Percentiles rank a stretch among this genome's conserved stretches.
These are phyloP conservation scores for Sigmodon hispidus DNA, from an alignment of 2,113 vertebrate species.

Conservation along the genomic window DNA sequence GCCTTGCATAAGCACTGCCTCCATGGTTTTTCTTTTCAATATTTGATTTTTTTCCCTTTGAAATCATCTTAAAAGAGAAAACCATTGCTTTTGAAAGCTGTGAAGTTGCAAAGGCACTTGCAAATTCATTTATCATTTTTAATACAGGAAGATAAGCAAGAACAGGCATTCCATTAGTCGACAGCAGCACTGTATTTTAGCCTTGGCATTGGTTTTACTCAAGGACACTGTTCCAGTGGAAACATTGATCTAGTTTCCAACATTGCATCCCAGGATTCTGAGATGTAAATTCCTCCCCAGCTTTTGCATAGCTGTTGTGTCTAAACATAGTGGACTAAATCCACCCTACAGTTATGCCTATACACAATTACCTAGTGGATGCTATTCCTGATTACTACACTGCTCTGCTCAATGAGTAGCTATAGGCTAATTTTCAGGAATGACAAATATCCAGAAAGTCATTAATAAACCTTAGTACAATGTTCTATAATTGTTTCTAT, in stretches of 20 bases:
- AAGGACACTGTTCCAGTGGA: background rate
- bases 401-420: background rate
- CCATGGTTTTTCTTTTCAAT: background rate
- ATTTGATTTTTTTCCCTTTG: slow-evolving; percentile 63
- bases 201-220: slow-evolving; percentile 33
- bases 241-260: slow-evolving; percentile 46
- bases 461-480: background rate
- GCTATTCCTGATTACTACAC: background rate
- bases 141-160: slow-evolving; percentile 67
- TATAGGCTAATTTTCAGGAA: background rate
- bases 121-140: slow-evolving; percentile 70
- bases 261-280: slow-evolving; percentile 13
- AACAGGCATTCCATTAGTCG: slow-evolving; percentile 15
- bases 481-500: background rate
- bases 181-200: slow-evolving; percentile 7
- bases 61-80: slow-evolving; percentile 67
- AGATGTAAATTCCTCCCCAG: slow-evolving; percentile 44
- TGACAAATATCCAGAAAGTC: background rate
- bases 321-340: slow-evolving; percentile 5
- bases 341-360: background rate
- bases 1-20: slow-evolving; percentile 37
- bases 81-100: slow-evolving; percentile 56
- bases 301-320: slow-evolving; percentile 40
- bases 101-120: slow-evolving; percentile 58
- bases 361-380: background rate